Evolutionary conservation across 2,888 invertebrate species (phyloP).

Genomic region (Orthosia gothica): DNA sequence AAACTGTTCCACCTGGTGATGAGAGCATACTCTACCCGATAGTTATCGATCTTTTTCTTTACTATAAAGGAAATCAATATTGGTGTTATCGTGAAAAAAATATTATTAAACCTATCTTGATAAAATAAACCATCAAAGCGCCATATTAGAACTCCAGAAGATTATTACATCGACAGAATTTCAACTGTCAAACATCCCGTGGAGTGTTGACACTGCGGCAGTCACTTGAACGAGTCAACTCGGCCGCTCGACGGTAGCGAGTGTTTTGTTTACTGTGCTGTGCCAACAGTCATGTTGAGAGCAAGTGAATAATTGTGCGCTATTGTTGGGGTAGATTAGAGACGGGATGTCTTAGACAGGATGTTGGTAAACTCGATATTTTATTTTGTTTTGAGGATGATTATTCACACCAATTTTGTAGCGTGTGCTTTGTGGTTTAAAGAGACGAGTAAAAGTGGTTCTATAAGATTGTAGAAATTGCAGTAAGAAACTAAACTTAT

Average conservation of each 20-base stretch:
- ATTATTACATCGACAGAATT: slow-evolving; percentile 70
- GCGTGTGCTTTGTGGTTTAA: too few relatives aligned
- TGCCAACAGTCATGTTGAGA: slow-evolving; percentile 77
- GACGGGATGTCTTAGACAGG: slow-evolving; percentile 58
- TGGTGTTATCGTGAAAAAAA: too few relatives aligned
- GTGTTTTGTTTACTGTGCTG: slow-evolving; percentile 86
- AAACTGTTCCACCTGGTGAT: too few relatives aligned
- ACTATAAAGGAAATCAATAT: too few relatives aligned
- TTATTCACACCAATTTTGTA: neutral
- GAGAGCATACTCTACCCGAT: too few relatives aligned
- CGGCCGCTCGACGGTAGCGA: slow-evolving; percentile 82
- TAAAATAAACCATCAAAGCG: slow-evolving; percentile 17
- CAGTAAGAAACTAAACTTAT: too few relatives aligned
- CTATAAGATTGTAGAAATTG: neutral
- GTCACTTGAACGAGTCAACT: slow-evolving; percentile 80
- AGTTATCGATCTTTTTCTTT: too few relatives aligned
- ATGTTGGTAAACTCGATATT: slow-evolving; percentile 28
- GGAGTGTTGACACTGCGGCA: slow-evolving; percentile 80
- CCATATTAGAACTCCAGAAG: slow-evolving; percentile 44
- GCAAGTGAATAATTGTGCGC: slow-evolving; percentile 81
- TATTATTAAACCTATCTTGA: neutral
- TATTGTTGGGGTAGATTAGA: slow-evolving; percentile 74
- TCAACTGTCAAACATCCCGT: slow-evolving; percentile 72
- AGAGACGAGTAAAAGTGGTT: too few relatives aligned
- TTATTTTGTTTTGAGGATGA: neutral